These are phyloP conservation scores for Genyomyrus donnyi DNA, from an alignment of 2,113 vertebrate species.

Conservation along the genomic window DNA sequence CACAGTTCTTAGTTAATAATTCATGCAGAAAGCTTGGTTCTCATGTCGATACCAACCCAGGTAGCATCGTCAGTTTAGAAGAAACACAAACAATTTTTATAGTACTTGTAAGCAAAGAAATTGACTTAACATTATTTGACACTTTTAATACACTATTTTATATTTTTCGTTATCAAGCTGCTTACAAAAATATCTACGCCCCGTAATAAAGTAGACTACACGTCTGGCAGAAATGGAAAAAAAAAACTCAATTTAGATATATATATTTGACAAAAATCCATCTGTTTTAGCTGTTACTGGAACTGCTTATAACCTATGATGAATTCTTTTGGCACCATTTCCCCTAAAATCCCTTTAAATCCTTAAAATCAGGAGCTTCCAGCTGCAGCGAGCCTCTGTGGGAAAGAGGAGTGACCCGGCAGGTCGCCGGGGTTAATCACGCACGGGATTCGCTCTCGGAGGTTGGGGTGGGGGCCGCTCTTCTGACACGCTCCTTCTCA, in stretches of 20 bases:
- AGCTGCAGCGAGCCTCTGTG: background rate
- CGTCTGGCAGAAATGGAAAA: conserved; percentile 28
- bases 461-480: background rate
- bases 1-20: conserved; percentile 29
- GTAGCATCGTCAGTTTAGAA: conserved; percentile 20
- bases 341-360: background rate
- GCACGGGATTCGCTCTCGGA: background rate
- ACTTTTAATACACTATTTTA: conserved; percentile 28
- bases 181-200: conserved; percentile 30
- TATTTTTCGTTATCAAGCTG: conserved; percentile 29
- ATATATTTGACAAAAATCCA: background rate
- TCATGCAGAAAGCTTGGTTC: conserved; percentile 49
- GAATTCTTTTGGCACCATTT: background rate
- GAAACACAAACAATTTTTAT: conserved; percentile 43
- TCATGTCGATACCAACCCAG: conserved; percentile 20
- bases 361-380: background rate
- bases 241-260: background rate
- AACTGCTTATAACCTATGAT: background rate
- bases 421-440: background rate
- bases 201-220: conserved; percentile 12
- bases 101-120: conserved; percentile 33
- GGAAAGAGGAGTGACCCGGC: background rate
- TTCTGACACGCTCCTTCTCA: background rate
- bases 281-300: background rate
- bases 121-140: conserved; percentile 32